Evolutionary conservation across 1,140 invertebrate species (phyloP), one percentile per base, ranked within the genome.

Genomic region (Drosophila nannoptera): DNA sequence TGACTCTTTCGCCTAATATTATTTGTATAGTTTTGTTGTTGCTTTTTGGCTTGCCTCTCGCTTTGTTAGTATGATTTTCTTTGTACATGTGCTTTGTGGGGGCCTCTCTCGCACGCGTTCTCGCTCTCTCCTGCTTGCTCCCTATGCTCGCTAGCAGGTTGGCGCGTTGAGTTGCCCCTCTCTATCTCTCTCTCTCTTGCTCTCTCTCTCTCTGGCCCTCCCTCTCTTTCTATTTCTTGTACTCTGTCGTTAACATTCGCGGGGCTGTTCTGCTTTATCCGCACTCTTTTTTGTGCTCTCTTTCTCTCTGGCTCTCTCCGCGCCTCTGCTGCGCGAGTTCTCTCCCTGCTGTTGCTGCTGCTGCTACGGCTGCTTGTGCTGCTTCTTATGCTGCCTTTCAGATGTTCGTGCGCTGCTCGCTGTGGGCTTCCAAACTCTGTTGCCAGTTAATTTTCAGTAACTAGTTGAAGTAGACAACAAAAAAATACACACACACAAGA

Each of bases 401-500:
- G 69, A 72, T 69, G 69, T 62, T 72, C 75, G 77, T 70, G 62
- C 50, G 68, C 54, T 69, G 70, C 72, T 71, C 68, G 52, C 75
- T 78, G 75, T 76, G 73, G 73, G 65, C 73, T 68, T 84, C 69
- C 61, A 84, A 82, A 78, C 80, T 84, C 69, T 78, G 78, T 76
- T 83, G 78, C 65, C 80, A 84, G 81, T 84, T 84, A 84, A 84
- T 84, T 86, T 84, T 86, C 70, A 77, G 81, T 84, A 77, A 81
- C 81, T 86, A 86, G 77, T 80, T 84, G 81, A 86, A 84, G 81
- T 77, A 86, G 81, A 86, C 81, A 86, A 77, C 81, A 77, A 81
- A 75, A 78, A 48, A 69, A 75, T 62, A 50, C 49, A 66, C 42
- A 33, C 42, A 61, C 7, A 62, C 14, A 36, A 40, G 42, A 40